Percentiles rank a stretch among this genome's conserved stretches.
Conservation (phyloP, 1,140 invertebrate species). For the Aphidius ervi region DNA sequence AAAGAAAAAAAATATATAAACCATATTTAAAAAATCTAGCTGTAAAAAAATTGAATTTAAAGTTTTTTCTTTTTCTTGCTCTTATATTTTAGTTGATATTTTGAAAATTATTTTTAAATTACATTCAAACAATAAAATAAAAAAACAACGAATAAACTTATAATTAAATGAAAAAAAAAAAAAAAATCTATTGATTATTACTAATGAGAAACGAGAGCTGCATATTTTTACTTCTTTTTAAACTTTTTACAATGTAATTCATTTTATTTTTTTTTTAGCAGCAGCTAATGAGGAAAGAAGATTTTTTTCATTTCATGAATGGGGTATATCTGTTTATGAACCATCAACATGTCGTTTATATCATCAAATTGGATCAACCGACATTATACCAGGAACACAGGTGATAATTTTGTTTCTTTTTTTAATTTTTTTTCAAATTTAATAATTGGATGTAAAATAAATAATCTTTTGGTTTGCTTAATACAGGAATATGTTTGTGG, state of each 20-base stretch:
- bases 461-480: slow-evolving; percentile 10
- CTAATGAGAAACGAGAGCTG: too few species aligned
- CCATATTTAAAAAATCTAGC: too few species aligned
- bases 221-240: background rate
- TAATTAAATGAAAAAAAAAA: too few species aligned
- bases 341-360: slow-evolving; percentile 69
- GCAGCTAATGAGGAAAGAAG: slow-evolving; percentile 61
- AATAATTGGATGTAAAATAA: slow-evolving; percentile 1
- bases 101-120: too few species aligned
- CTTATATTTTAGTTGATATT: too few species aligned
- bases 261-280: slow-evolving; percentile 41
- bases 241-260: background rate
- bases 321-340: slow-evolving; percentile 73
- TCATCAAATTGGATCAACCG: slow-evolving; percentile 70
- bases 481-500: slow-evolving; percentile 68
- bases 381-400: slow-evolving; percentile 71
- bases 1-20: too few species aligned
- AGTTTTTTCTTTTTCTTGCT: too few species aligned
- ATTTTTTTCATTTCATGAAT: slow-evolving; percentile 75
- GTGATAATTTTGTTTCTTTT: slow-evolving; percentile 38
- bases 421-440: background rate
- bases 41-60: too few species aligned
- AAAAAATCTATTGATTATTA: too few species aligned
- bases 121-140: too few species aligned
- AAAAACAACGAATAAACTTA: too few species aligned